These are phyloP conservation scores for Macrosiphum euphorbiae DNA, from an alignment of 2,888 invertebrate species.

Conservation along the genomic window DNA sequence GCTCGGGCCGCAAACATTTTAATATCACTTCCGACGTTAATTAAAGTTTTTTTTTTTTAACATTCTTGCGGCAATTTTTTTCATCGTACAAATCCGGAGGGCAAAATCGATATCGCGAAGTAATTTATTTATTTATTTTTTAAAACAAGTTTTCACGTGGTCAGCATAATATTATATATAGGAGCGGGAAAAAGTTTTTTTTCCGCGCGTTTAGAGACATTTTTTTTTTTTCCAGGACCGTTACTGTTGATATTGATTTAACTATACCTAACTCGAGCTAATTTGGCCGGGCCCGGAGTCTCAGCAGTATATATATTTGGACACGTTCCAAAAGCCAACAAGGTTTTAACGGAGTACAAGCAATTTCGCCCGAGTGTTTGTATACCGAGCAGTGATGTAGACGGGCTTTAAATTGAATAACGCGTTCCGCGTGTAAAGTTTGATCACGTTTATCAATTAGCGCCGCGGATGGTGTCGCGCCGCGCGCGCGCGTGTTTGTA, in stretches of 20 bases:
- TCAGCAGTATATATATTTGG: conserved; percentile 35
- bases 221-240: background rate
- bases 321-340: conserved; percentile 25
- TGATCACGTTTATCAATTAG: conserved; percentile 50
- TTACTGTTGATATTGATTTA: conserved; percentile 37
- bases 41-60: conserved; percentile 13
- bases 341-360: conserved; percentile 31
- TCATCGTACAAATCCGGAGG: background rate
- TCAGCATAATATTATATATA: background rate
- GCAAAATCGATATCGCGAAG: background rate
- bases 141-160: background rate
- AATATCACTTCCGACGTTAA: conserved; percentile 16
- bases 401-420: conserved; percentile 23
- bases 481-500: too few species aligned
- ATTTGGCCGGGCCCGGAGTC: conserved; percentile 35
- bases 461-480: background rate
- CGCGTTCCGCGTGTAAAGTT: background rate
- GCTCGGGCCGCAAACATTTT: background rate
- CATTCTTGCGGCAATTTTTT: background rate
- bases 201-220: background rate
- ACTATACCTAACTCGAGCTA: conserved; percentile 38
- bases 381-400: background rate
- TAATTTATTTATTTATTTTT: background rate
- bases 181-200: background rate
- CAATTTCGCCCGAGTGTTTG: background rate